phyloP scores from a whole-genome alignment of 2,797 vertebrate genomes.

The Ctenopoma multispine region DNA sequence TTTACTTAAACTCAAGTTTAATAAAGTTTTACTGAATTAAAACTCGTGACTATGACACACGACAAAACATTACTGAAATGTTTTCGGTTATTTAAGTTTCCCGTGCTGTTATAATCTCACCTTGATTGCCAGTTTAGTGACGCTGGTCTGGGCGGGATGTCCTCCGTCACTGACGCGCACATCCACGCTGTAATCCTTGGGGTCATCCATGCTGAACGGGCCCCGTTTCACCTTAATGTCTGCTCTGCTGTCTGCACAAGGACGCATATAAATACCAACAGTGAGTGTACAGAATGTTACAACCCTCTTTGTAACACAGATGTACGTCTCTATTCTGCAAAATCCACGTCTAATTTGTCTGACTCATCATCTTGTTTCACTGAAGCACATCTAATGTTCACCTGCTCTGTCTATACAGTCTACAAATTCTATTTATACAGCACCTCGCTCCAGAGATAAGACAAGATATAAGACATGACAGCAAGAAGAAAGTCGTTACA shows the following conservation, averaged over 20 bases:
- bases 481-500: conserved; percentile 25
- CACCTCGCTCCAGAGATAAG: conserved; percentile 13
- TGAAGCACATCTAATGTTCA: conserved; percentile 38
- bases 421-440: conserved; percentile 47
- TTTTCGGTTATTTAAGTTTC: background rate
- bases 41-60: no score
- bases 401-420: conserved; percentile 26
- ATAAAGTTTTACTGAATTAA: no score
- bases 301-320: background rate
- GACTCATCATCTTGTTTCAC: conserved; percentile 36
- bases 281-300: conserved; percentile 3
- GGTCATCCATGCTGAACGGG: conserved; percentile 87
- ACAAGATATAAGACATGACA: conserved; percentile 24
- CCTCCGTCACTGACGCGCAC: conserved; percentile 91
- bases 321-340: conserved; percentile 5
- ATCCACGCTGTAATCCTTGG: conserved; percentile 86
- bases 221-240: conserved; percentile 88
- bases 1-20: no score
- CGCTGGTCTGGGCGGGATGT: conserved; percentile 81
- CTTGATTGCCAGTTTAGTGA: conserved; percentile 82
- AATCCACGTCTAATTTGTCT: conserved; percentile 46
- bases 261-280: conserved; percentile 6
- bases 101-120: conserved; percentile 43
- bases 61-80: no score
- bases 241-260: conserved; percentile 89